These are phyloP conservation scores for Montipora efflorescens DNA, from an alignment of 64 coral and sea anemone species.

Conservation along the genomic window DNA sequence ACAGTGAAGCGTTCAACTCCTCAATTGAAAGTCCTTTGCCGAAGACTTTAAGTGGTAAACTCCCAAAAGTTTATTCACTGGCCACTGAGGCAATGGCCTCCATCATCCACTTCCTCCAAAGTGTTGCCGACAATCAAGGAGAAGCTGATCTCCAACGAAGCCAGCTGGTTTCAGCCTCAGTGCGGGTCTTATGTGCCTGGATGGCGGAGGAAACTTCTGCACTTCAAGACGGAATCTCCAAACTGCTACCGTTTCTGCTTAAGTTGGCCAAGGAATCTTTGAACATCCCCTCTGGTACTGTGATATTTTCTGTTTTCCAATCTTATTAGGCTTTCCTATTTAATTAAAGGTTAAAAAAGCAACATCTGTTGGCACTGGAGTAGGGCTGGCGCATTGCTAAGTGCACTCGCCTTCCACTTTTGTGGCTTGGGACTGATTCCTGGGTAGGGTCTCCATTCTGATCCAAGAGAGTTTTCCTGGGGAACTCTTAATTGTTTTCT, in stretches of 20 bases:
- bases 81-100: constrained; percentile 72
- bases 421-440: too few species aligned
- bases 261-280: constrained; percentile 72
- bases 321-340: too few species aligned
- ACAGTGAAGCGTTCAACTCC: too few species aligned
- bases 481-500: too few species aligned
- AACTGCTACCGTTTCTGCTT: constrained; percentile 88
- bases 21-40: too few species aligned
- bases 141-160: neutral
- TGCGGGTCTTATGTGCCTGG: constrained; percentile 84
- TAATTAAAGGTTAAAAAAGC: too few species aligned
- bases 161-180: constrained; percentile 74
- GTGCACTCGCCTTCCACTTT: constrained; percentile 71
- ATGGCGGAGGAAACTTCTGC: constrained; percentile 92
- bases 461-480: too few species aligned
- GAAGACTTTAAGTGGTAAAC: too few species aligned
- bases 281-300: constrained; percentile 1
- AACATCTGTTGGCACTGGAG: too few species aligned
- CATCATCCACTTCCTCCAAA: constrained; percentile 67
- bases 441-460: constrained; percentile 38
- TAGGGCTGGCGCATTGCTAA: too few species aligned
- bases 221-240: constrained; percentile 69
- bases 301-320: too few species aligned
- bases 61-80: too few species aligned
- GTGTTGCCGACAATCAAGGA: neutral